Conservation (phyloP, 2,797 vertebrate genomes). For the Mus caroli region DNA sequence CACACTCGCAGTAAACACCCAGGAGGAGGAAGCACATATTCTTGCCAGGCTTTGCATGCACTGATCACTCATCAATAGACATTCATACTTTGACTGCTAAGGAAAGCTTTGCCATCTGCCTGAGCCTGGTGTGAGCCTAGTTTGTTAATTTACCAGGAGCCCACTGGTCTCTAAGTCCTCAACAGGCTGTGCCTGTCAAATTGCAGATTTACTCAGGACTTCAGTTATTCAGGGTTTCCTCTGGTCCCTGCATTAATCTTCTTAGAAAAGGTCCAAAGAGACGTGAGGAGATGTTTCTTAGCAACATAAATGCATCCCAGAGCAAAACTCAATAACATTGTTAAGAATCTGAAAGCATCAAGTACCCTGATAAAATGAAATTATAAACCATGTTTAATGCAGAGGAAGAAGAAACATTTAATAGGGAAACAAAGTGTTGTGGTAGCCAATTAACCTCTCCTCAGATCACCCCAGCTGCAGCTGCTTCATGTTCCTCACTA, state of each 20-base stretch:
- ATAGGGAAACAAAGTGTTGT: neutral
- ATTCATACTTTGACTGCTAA: neutral
- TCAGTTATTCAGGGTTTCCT: neutral
- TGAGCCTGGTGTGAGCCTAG: neutral
- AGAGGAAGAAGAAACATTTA: neutral
- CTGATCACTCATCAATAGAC: neutral
- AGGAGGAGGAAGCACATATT: neutral
- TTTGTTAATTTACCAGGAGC: neutral
- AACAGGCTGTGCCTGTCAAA: neutral
- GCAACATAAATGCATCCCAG: conserved; percentile 30
- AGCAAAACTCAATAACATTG: conserved; percentile 54
- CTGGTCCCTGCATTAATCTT: neutral
- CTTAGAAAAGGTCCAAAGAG: conserved; percentile 37
- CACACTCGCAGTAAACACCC: neutral
- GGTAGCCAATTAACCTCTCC: neutral
- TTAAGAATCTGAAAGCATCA: conserved; percentile 40
- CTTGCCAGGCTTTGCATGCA: neutral
- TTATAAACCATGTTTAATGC: neutral
- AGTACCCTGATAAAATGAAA: neutral
- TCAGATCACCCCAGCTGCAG: neutral
- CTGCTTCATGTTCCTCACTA: neutral
- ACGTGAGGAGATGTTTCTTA: conserved; percentile 17
- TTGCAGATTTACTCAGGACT: neutral
- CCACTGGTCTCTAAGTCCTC: neutral
- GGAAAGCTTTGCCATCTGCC: neutral